Percentiles rank a stretch among this genome's conserved stretches.
Conservation (phyloP, 1,140 invertebrate species). For the Spodoptera frugiperda region DNA sequence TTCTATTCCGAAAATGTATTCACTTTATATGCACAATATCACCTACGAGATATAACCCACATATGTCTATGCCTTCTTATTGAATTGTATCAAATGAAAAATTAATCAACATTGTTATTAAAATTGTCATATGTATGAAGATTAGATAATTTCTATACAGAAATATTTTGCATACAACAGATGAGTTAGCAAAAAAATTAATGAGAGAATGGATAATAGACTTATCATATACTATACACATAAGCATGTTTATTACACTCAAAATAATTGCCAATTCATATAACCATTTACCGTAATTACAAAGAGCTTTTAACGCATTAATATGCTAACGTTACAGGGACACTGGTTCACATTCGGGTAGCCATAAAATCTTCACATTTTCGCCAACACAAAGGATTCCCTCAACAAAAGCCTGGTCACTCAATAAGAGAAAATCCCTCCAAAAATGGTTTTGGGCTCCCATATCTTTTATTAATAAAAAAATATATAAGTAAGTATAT, state of each 20-base stretch:
- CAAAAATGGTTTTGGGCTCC: not conserved
- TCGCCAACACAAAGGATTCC: constrained; percentile 16
- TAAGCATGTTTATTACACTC: not conserved
- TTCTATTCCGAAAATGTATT: too few species aligned
- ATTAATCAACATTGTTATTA: too few species aligned
- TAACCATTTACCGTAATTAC: constrained; percentile 2
- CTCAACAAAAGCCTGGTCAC: constrained; percentile 29
- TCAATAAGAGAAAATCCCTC: constrained; percentile 22
- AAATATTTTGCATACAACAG: too few species aligned
- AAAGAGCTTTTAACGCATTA: constrained; percentile 21
- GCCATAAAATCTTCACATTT: constrained; percentile 35
- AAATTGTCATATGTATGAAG: too few species aligned
- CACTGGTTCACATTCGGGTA: constrained; percentile 1
- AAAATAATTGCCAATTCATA: constrained; percentile 11
- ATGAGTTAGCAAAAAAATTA: too few species aligned
- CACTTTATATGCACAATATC: too few species aligned
- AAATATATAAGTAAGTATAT: too few species aligned
- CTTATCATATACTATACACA: not conserved
- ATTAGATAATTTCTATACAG: too few species aligned
- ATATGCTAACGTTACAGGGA: constrained; percentile 25
- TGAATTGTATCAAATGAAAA: too few species aligned
- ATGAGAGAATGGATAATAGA: not conserved
- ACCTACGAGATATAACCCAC: too few species aligned
- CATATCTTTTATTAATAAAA: not conserved
- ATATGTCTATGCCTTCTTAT: too few species aligned